phyloP scores from a whole-genome alignment of 2,113 vertebrate genomes.

The Myotis brandtii region DNA sequence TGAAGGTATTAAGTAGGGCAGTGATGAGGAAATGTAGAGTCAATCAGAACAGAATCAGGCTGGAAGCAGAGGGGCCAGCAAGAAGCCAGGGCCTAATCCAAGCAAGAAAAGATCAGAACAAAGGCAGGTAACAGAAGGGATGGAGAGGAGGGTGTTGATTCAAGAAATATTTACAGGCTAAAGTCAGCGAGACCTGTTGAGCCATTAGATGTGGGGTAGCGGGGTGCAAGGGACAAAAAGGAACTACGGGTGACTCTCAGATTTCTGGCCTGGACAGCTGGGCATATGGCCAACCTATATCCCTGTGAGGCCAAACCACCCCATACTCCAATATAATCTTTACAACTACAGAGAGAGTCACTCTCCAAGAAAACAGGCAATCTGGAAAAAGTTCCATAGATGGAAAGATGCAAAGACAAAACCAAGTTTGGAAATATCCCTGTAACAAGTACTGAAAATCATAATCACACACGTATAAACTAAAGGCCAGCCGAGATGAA shows the following conservation, averaged over 20 bases:
- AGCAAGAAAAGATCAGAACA: not conserved
- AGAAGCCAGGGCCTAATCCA: not conserved
- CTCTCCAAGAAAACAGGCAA: not conserved
- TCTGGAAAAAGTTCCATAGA: constrained; percentile 6
- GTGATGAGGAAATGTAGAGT: not conserved
- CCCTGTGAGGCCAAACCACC: not conserved
- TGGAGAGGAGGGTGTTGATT: not conserved
- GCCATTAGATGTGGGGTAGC: not conserved
- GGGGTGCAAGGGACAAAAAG: no score
- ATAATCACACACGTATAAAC: constrained; percentile 50
- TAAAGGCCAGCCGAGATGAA: constrained; percentile 54
- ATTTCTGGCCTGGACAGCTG: not conserved
- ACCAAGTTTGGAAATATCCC: constrained; percentile 65
- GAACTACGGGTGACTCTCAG: not conserved
- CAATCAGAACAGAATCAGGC: not conserved
- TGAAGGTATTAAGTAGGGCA: not conserved
- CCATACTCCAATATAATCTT: not conserved
- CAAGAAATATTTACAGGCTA: not conserved
- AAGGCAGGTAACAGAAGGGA: not conserved
- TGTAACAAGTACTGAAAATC: constrained; percentile 56
- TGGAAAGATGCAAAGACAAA: constrained; percentile 63
- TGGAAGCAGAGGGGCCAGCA: not conserved
- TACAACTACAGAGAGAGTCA: not conserved
- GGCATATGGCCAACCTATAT: not conserved
- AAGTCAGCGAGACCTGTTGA: not conserved